These are phyloP conservation scores for Drosophila mimica DNA, from an alignment of 2,888 invertebrate species.

Conservation along the genomic window DNA sequence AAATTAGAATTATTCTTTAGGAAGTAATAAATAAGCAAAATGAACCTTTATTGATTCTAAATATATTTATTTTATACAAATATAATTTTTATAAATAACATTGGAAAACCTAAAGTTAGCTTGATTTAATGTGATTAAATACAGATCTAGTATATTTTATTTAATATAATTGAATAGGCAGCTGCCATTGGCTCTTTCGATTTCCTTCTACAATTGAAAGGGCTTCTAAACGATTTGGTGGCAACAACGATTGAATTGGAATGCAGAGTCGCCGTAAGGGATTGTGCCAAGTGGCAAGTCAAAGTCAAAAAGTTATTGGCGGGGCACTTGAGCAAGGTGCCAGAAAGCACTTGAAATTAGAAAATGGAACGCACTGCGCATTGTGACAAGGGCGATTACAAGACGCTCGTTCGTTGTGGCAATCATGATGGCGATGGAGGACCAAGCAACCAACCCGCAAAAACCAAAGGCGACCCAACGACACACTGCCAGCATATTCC, in stretches of 20 bases:
- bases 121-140: not conserved
- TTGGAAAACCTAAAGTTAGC: not conserved
- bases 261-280: constrained; percentile 28
- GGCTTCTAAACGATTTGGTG: constrained; percentile 36
- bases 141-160: not conserved
- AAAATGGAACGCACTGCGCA: constrained; percentile 61
- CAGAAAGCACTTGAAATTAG: constrained; percentile 73
- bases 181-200: constrained; percentile 12
- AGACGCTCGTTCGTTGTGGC: constrained; percentile 13
- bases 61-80: not conserved
- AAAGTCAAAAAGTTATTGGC: constrained; percentile 53
- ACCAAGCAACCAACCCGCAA: constrained; percentile 24
- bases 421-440: constrained; percentile 48
- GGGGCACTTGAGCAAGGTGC: constrained; percentile 61
- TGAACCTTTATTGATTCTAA: rapidly evolving
- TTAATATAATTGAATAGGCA: not conserved
- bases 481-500: constrained; percentile 52
- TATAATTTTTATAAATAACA: not conserved
- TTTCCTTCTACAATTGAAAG: constrained; percentile 16
- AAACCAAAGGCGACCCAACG: constrained; percentile 71
- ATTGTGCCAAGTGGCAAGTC: constrained; percentile 50
- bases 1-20: not conserved
- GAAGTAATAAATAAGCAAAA: not conserved
- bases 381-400: constrained; percentile 65
- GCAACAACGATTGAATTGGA: constrained; percentile 33